phyloP scores from a whole-genome alignment of 2,888 invertebrate species.

The Stomorhina lunata region DNA sequence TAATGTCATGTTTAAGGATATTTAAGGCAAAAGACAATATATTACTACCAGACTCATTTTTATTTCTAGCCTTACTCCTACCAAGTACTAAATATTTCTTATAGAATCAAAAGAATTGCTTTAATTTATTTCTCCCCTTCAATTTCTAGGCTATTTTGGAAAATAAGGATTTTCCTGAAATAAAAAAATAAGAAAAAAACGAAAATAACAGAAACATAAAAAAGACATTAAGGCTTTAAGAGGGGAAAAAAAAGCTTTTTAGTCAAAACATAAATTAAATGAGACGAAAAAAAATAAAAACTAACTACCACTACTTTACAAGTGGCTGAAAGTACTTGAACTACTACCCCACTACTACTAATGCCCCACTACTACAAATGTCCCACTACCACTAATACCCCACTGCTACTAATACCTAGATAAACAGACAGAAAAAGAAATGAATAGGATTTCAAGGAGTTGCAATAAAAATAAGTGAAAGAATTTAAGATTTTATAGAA shows the following conservation, averaged over 20 bases:
- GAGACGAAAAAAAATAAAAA: slow-evolving; percentile 6
- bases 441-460: background rate
- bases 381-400: background rate
- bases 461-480: background rate
- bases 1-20: slow-evolving; percentile 42
- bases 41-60: background rate
- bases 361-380: slow-evolving; percentile 12
- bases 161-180: slow-evolving; percentile 8
- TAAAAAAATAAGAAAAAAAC: slow-evolving; percentile 3
- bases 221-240: slow-evolving; percentile 48
- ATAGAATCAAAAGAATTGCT: slow-evolving; percentile 5
- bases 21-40: slow-evolving; percentile 21
- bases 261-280: slow-evolving; percentile 51
- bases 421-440: background rate
- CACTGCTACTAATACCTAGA: too few relatives aligned
- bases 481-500: background rate
- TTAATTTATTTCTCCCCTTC: background rate
- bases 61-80: background rate
- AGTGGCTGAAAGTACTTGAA: background rate
- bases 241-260: slow-evolving; percentile 20
- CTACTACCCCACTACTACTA: background rate
- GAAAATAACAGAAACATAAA: slow-evolving; percentile 43
- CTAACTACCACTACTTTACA: slow-evolving; percentile 22
- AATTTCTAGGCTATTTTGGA: background rate
- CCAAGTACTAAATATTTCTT: background rate